A percentile compares a stretch with the other conserved stretches of the same genome.
Evolutionary conservation across 2,113 vertebrate species (phyloP).

Genomic region (Maccullochella peelii): DNA sequence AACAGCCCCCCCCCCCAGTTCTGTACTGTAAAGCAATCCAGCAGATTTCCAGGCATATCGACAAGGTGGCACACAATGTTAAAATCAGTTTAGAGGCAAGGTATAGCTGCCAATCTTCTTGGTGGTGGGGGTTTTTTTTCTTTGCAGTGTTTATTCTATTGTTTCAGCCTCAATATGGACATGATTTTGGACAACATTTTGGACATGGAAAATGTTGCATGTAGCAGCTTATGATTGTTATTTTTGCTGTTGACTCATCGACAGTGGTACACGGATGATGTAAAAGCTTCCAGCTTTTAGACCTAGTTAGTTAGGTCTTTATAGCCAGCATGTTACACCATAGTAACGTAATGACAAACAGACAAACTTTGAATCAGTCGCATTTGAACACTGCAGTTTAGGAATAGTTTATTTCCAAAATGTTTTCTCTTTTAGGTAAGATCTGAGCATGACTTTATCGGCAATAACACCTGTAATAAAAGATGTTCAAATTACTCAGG

Average conservation of each 20-base stretch:
- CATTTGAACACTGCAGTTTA: slow-evolving; percentile 15
- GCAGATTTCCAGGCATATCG: slow-evolving; percentile 31
- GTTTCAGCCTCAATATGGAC: slow-evolving; percentile 60
- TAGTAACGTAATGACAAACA: slow-evolving; percentile 68
- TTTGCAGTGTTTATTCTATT: slow-evolving; percentile 49
- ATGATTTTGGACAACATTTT: too few relatives aligned
- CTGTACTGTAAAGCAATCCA: slow-evolving; percentile 2
- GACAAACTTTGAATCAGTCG: slow-evolving; percentile 22
- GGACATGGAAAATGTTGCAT: slow-evolving; percentile 56
- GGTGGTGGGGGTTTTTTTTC: slow-evolving; percentile 15
- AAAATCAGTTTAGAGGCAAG: neutral
- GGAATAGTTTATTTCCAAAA: neutral
- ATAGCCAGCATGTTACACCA: slow-evolving; percentile 52
- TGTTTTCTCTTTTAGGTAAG: neutral
- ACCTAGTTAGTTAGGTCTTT: slow-evolving; percentile 25
- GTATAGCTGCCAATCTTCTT: slow-evolving; percentile 45
- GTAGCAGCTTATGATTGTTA: slow-evolving; percentile 57
- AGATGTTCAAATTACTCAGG: neutral
- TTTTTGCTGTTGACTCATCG: slow-evolving; percentile 60
- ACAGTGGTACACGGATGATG: slow-evolving; percentile 47
- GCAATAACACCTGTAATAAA: neutral
- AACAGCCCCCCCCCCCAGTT: neutral
- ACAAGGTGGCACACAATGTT: slow-evolving; percentile 21
- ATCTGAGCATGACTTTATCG: neutral
- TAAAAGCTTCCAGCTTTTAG: slow-evolving; percentile 49